Evolutionary conservation across 1,140 invertebrate species (phyloP).

Genomic region (Lepidurus arcticus): DNA sequence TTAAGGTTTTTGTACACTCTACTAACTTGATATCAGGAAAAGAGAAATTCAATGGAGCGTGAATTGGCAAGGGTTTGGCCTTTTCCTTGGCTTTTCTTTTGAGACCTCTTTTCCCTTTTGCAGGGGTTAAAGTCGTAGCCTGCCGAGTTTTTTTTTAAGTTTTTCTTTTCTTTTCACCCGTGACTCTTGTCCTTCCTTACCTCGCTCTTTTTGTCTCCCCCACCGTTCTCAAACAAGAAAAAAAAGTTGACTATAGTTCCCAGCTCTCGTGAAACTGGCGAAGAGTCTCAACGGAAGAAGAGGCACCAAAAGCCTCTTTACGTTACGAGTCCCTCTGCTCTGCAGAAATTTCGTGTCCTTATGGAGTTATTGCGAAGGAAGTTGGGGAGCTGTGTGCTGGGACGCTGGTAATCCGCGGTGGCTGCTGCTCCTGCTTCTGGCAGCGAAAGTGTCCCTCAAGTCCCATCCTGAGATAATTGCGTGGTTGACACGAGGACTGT

Average conservation of each 20-base stretch:
- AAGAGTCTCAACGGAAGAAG: conserved; percentile 9
- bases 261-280: neutral
- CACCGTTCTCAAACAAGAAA: neutral
- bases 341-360: conserved; percentile 9
- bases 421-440: conserved; percentile 2
- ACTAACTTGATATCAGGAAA: neutral
- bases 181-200: neutral
- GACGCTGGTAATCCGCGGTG: conserved; percentile 1
- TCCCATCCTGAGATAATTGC: conserved; percentile 15
- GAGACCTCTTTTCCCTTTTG: conserved; percentile 2
- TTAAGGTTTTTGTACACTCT: neutral
- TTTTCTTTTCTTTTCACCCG: neutral
- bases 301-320: conserved; percentile 21
- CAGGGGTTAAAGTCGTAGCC: neutral
- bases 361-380: neutral
- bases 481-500: conserved; percentile 17
- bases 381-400: neutral
- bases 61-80: conserved; percentile 7
- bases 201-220: neutral
- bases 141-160: neutral
- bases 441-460: neutral
- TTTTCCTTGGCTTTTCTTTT: conserved; percentile 6
- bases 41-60: conserved; percentile 19
- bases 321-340: conserved; percentile 20
- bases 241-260: neutral